A percentile compares a stretch with the other conserved stretches of the same genome.
phyloP scores from a whole-genome alignment of 1,140 invertebrate species.

The Grapholita molesta region DNA sequence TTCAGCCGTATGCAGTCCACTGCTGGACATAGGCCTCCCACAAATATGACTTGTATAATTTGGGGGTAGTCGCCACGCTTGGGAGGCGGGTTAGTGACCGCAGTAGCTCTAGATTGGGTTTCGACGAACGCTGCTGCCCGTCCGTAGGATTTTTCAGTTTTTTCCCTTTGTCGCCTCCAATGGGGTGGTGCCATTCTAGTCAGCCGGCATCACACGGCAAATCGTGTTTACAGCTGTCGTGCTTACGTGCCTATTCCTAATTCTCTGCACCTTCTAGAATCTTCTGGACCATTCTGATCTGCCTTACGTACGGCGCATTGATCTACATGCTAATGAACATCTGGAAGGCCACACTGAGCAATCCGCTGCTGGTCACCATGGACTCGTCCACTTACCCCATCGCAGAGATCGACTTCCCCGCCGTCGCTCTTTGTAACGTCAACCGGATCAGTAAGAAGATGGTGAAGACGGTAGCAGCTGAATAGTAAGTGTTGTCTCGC shows the following conservation, averaged over 20 bases:
- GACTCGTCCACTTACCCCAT: constrained; percentile 74
- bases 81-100: no score
- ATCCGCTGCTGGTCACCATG: constrained; percentile 49
- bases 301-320: constrained; percentile 32
- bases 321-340: constrained; percentile 35
- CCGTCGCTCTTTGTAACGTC: constrained; percentile 76
- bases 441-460: constrained; percentile 76
- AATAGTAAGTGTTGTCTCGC: constrained; percentile 49
- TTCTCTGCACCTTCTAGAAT: constrained; percentile 36
- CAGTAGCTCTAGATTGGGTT: no score
- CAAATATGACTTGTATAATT: no score
- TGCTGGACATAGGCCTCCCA: no score
- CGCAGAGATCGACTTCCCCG: constrained; percentile 76
- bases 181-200: no score
- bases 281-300: background rate
- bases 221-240: constrained; percentile 27
- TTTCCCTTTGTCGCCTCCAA: no score
- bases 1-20: no score
- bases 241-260: constrained; percentile 30
- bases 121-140: no score
- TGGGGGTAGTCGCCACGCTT: no score
- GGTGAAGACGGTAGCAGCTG: constrained; percentile 39
- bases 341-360: background rate
- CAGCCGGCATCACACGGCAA: constrained; percentile 6
- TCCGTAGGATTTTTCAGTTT: no score